Evolutionary conservation across 1,140 invertebrate genomes (phyloP).

Genomic region (Trypoxylus dichotomus): DNA sequence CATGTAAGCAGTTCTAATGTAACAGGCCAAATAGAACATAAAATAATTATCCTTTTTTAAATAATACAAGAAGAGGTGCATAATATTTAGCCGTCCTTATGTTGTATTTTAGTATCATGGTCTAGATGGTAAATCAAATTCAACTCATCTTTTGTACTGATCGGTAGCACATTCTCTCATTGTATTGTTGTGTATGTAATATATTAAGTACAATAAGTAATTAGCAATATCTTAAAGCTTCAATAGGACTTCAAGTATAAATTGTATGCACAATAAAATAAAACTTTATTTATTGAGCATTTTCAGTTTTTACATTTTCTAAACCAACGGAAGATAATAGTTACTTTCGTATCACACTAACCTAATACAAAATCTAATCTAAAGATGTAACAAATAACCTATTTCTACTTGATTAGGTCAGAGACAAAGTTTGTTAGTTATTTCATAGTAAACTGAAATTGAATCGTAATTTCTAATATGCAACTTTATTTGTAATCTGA

Average conservation of each 20-base stretch:
- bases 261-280: background rate
- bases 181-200: background rate
- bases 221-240: background rate
- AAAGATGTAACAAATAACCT: too few species aligned
- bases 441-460: too few species aligned
- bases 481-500: too few species aligned
- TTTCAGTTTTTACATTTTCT: too few species aligned
- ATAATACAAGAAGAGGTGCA: background rate
- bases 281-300: background rate
- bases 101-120: background rate
- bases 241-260: background rate
- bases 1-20: too few species aligned
- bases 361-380: too few species aligned
- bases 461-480: too few species aligned
- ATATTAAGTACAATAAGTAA: background rate
- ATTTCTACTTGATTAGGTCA: too few species aligned
- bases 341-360: too few species aligned
- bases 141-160: background rate
- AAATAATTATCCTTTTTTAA: background rate
- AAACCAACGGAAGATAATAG: too few species aligned
- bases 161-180: background rate
- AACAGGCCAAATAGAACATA: too few species aligned
- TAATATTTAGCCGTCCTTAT: background rate
- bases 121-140: background rate
- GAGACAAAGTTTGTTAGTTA: too few species aligned